Conservation (phyloP, 2,888 invertebrate genomes). For the Yponomeuta cagnagella region DNA sequence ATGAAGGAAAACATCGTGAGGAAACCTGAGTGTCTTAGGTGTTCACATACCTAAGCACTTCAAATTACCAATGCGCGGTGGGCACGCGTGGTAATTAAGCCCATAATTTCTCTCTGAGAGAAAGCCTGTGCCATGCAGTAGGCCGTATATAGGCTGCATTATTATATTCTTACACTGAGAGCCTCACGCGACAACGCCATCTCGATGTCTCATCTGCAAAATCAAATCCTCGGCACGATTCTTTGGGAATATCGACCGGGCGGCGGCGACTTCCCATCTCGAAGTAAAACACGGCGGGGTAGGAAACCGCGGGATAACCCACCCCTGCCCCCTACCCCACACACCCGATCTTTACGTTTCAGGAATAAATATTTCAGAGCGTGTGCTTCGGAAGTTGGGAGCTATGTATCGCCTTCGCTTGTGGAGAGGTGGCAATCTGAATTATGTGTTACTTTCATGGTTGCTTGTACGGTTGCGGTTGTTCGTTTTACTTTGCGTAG, state of each 20-base stretch:
- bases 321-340: constrained; percentile 43
- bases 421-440: constrained; percentile 63
- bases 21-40: too few species aligned
- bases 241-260: constrained; percentile 70
- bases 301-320: constrained; percentile 76
- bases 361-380: constrained; percentile 77
- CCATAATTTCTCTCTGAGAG: too few species aligned
- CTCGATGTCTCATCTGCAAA: constrained; percentile 13
- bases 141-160: too few species aligned
- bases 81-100: too few species aligned
- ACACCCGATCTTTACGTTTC: constrained; percentile 71
- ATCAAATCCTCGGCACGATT: constrained; percentile 21
- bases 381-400: constrained; percentile 74
- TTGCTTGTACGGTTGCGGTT: neutral
- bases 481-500: too few species aligned
- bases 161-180: too few species aligned
- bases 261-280: constrained; percentile 75
- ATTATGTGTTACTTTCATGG: constrained; percentile 16
- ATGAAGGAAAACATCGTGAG: too few species aligned
- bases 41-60: too few species aligned
- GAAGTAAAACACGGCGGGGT: constrained; percentile 74
- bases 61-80: too few species aligned
- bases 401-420: constrained; percentile 68
- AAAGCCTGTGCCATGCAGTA: too few species aligned
- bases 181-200: too few species aligned